phyloP scores from a whole-genome alignment of 35 echinoderm and acorn worm genomes.

The Eucidaris tribuloides region DNA sequence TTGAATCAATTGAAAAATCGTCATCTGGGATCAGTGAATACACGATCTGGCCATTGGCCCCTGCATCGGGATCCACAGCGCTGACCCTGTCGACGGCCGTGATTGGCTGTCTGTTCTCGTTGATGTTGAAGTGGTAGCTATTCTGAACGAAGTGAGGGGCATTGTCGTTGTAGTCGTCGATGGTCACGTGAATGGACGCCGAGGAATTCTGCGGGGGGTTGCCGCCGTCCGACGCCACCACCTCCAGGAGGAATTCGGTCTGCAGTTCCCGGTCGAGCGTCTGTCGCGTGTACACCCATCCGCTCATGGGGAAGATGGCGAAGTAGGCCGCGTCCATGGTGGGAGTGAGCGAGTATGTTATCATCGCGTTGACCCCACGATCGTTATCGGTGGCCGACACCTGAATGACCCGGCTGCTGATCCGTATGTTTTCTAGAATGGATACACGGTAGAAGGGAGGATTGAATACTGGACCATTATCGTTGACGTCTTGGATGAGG shows the following conservation, averaged over 20 bases:
- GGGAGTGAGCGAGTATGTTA: conserved; percentile 66
- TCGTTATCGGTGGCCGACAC: conserved; percentile 82
- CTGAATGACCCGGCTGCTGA: conserved; percentile 59
- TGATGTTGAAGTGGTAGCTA: conserved; percentile 70
- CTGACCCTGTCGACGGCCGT: conserved; percentile 45
- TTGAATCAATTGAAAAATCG: conserved; percentile 62
- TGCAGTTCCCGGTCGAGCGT: conserved; percentile 70
- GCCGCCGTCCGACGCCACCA: conserved; percentile 81
- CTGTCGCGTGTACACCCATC: conserved; percentile 69
- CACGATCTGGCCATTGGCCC: conserved; percentile 43
- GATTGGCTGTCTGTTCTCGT: conserved; percentile 54
- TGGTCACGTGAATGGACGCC: conserved; percentile 49
- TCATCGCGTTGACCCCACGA: conserved; percentile 77
- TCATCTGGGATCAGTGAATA: conserved; percentile 27
- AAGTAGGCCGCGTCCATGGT: conserved; percentile 65
- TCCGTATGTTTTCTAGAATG: conserved; percentile 46
- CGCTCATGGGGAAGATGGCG: conserved; percentile 75
- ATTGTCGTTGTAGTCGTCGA: conserved; percentile 86
- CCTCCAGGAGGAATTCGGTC: conserved; percentile 57
- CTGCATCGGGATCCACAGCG: conserved; percentile 66
- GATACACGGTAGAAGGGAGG: conserved; percentile 53
- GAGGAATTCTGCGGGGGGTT: conserved; percentile 58
- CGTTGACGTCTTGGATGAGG: conserved; percentile 75
- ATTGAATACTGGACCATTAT: conserved; percentile 86
- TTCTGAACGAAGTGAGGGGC: conserved; percentile 61